Conservation (phyloP, 2,888 invertebrate genomes). For the Eupeodes luniger region DNA sequence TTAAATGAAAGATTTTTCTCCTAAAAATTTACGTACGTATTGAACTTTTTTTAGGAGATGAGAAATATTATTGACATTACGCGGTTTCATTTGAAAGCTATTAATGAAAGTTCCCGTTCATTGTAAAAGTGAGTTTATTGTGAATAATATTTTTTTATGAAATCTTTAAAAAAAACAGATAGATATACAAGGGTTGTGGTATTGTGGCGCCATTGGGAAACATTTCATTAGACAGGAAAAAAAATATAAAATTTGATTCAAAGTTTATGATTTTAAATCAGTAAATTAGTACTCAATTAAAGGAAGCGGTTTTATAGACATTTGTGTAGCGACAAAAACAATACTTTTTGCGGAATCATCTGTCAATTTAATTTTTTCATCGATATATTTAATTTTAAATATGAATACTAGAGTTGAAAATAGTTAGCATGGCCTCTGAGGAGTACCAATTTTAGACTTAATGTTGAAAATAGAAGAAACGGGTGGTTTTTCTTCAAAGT, state of each 20-base stretch:
- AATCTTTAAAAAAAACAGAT: slow-evolving; percentile 42
- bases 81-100: slow-evolving; percentile 69
- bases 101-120: slow-evolving; percentile 55
- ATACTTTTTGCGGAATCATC: background rate
- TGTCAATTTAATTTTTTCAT: too few relatives aligned
- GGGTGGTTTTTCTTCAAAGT: too few relatives aligned
- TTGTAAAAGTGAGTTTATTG: slow-evolving; percentile 60
- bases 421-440: too few relatives aligned
- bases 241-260: slow-evolving; percentile 49
- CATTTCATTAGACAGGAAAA: slow-evolving; percentile 29
- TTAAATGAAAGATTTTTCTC: slow-evolving; percentile 48
- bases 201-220: slow-evolving; percentile 67
- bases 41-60: slow-evolving; percentile 3
- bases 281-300: slow-evolving; percentile 63
- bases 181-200: slow-evolving; percentile 46
- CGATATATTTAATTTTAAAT: too few relatives aligned
- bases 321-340: slow-evolving; percentile 19
- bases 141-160: slow-evolving; percentile 19
- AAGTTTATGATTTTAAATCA: slow-evolving; percentile 68
- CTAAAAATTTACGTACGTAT: background rate
- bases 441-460: too few relatives aligned
- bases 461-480: too few relatives aligned
- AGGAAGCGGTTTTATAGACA: slow-evolving; percentile 44
- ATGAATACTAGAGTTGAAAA: too few relatives aligned
- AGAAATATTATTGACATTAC: slow-evolving; percentile 25